phyloP scores from a whole-genome alignment of 1,140 invertebrate genomes.

The Ceratina japonica region DNA sequence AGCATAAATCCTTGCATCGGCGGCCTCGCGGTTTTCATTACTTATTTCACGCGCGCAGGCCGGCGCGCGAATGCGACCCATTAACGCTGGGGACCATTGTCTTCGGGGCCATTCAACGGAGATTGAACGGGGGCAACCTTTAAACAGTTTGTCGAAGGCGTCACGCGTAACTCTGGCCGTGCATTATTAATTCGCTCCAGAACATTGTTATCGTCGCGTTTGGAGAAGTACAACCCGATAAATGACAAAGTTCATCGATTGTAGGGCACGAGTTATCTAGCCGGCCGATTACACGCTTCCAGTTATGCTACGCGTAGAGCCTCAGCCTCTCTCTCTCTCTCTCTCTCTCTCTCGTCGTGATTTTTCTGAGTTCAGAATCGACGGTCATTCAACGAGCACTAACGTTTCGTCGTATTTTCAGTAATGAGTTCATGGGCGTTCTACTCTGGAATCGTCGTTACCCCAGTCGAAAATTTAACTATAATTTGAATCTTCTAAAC shows the following conservation, averaged over 20 bases:
- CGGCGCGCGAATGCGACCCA: neutral
- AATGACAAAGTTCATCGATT: constrained; percentile 64
- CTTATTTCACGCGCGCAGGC: neutral
- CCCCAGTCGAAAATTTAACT: too few relatives aligned
- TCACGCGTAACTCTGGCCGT: constrained; percentile 20
- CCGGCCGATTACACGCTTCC: constrained; percentile 43
- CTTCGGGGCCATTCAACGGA: constrained; percentile 10
- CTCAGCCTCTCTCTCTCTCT: neutral
- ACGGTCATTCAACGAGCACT: too few relatives aligned
- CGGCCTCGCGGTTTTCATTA: neutral
- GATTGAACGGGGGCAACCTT: constrained; percentile 37
- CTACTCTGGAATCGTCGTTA: too few relatives aligned
- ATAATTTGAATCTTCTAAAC: too few relatives aligned
- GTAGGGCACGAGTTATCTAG: constrained; percentile 58
- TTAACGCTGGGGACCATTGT: constrained; percentile 13
- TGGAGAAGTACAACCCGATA: constrained; percentile 50
- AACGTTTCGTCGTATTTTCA: too few relatives aligned
- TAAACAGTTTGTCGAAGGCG: constrained; percentile 32
- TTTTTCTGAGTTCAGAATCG: constrained; percentile 36
- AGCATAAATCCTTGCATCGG: neutral
- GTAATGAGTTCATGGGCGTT: too few relatives aligned
- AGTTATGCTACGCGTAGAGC: neutral
- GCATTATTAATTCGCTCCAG: constrained; percentile 40
- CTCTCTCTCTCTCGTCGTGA: neutral
- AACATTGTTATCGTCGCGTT: constrained; percentile 50